Percentiles rank a stretch among this genome's conserved stretches.
phyloP scores from a whole-genome alignment of 23 tunicate species.

The Oikopleura dioica region DNA sequence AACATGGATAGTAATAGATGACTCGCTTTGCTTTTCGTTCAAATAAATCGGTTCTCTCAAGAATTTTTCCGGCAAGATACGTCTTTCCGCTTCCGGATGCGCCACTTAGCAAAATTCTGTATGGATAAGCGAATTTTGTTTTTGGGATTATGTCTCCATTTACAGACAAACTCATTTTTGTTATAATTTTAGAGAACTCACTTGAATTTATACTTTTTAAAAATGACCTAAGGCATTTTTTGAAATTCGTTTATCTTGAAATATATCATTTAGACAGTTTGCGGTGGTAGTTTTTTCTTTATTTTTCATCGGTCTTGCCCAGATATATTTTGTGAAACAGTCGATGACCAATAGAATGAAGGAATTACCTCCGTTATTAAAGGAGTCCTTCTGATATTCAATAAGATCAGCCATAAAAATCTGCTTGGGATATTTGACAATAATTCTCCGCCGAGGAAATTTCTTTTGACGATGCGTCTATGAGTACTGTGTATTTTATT shows the following conservation, averaged over 20 bases:
- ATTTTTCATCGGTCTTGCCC: not conserved
- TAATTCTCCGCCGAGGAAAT: not conserved
- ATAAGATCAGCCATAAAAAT: conserved; percentile 11
- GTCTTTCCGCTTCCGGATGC: not conserved
- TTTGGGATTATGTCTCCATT: not conserved
- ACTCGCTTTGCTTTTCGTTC: not conserved
- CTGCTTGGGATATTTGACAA: not conserved
- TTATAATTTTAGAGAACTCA: no score
- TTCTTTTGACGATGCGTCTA: not conserved
- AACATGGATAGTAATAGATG: conserved; percentile 5
- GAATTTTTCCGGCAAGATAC: not conserved
- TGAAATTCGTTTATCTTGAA: no score
- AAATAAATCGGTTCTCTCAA: not conserved
- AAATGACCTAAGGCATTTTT: no score
- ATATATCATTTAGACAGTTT: not conserved
- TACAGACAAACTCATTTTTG: not conserved
- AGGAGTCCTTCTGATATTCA: no score
- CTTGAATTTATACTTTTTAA: no score
- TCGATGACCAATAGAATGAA: not conserved
- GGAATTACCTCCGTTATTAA: not conserved
- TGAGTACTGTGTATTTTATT: not conserved
- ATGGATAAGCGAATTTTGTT: not conserved
- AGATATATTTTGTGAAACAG: not conserved
- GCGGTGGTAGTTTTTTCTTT: not conserved
- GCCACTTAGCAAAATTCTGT: not conserved